phyloP scores from a whole-genome alignment of 53 echinoderm and acorn worm genomes.

The Apostichopus leukothele region DNA sequence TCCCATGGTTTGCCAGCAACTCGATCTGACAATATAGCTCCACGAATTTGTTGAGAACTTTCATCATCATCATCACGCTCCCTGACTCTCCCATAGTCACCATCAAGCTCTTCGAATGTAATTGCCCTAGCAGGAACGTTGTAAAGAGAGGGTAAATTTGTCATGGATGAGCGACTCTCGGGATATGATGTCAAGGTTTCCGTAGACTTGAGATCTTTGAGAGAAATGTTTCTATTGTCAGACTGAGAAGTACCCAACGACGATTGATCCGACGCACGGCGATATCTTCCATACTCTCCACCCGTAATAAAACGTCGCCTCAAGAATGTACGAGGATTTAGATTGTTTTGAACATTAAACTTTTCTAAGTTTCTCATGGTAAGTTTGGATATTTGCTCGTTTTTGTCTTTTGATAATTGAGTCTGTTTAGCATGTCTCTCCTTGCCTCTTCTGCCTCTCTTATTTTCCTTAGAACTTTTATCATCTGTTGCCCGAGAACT shows the following conservation, averaged over 20 bases:
- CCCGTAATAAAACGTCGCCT: neutral
- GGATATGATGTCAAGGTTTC: neutral
- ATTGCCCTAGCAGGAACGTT: neutral
- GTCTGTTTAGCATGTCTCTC: neutral
- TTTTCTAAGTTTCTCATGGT: conserved; percentile 62
- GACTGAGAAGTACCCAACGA: neutral
- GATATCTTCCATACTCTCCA: neutral
- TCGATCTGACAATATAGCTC: conserved; percentile 73
- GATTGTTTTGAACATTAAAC: conserved; percentile 42
- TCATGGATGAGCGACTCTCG: neutral
- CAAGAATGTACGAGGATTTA: neutral
- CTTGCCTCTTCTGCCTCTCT: neutral
- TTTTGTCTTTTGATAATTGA: neutral
- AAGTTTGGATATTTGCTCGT: conserved; percentile 47
- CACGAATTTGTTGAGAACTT: conserved; percentile 1
- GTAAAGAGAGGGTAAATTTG: neutral
- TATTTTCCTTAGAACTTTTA: conserved; percentile 31
- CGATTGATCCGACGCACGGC: neutral
- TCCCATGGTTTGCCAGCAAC: conserved; percentile 82
- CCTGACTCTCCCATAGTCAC: neutral
- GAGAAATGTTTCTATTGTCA: neutral
- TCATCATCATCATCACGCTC: neutral
- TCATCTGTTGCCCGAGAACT: conserved; percentile 5
- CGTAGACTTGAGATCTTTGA: neutral
- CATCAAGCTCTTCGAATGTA: neutral